Percentiles rank a stretch among this genome's conserved stretches.
Conservation (phyloP, 1,140 invertebrate species). For the Trichonephila clavata region DNA sequence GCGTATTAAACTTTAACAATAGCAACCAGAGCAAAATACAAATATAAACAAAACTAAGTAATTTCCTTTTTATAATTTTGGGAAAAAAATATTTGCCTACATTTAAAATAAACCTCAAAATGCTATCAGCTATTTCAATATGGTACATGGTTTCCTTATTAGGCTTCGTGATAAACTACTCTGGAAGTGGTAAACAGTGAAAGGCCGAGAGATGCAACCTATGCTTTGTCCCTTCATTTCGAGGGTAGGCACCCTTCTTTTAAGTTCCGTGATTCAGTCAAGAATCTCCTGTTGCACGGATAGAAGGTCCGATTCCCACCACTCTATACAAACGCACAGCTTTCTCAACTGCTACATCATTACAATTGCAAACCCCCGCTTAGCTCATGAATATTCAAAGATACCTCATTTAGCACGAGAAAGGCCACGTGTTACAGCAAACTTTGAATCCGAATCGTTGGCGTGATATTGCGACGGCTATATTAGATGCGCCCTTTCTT, state of each 20-base stretch:
- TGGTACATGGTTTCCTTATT: neutral
- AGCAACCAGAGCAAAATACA: too few species aligned
- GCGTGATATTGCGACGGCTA: conserved; percentile 70
- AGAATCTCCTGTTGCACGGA: conserved; percentile 76
- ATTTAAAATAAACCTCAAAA: too few species aligned
- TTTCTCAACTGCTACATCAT: conserved; percentile 71
- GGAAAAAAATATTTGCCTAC: too few species aligned
- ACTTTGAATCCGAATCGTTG: conserved; percentile 62
- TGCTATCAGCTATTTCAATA: neutral
- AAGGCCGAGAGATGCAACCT: neutral
- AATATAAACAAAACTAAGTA: too few species aligned
- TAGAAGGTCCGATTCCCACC: conserved; percentile 63
- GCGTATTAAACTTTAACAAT: too few species aligned
- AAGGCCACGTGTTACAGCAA: conserved; percentile 70
- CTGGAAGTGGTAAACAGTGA: too few species aligned
- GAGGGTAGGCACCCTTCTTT: neutral
- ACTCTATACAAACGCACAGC: conserved; percentile 66
- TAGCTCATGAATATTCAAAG: conserved; percentile 72
- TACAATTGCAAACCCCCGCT: conserved; percentile 70
- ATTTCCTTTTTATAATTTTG: too few species aligned
- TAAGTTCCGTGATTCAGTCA: conserved; percentile 72
- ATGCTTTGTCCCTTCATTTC: neutral
- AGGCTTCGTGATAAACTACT: neutral
- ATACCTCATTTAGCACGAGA: conserved; percentile 70
- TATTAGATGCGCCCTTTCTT: conserved; percentile 42